phyloP scores from a whole-genome alignment of 2,888 invertebrate genomes.

The Julus scanicus region DNA sequence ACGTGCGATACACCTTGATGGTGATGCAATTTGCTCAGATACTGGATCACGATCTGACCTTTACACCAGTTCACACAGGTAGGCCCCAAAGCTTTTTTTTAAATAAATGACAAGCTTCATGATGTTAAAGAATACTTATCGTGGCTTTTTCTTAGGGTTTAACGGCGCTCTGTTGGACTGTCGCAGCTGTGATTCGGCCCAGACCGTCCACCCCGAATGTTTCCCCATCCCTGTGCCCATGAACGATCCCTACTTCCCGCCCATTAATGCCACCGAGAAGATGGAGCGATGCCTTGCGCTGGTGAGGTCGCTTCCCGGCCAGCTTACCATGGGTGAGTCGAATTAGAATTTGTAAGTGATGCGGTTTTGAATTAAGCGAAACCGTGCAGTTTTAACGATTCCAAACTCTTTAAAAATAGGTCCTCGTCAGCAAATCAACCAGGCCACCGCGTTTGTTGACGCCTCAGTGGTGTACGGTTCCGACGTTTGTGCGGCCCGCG shows the following conservation, averaged over 20 bases:
- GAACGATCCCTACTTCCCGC: conserved; percentile 88
- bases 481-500: not conserved
- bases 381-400: not conserved
- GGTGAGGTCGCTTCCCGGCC: conserved; percentile 92
- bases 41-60: conserved; percentile 92
- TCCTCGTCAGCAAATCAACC: conserved; percentile 55
- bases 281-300: conserved; percentile 90
- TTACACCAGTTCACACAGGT: conserved; percentile 81
- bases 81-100: conserved; percentile 46
- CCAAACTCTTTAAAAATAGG: not conserved
- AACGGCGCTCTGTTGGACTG: conserved; percentile 91
- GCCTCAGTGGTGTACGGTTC: conserved; percentile 47
- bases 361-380: too few species aligned
- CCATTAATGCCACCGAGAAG: conserved; percentile 83
- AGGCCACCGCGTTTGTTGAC: conserved; percentile 53
- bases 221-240: conserved; percentile 90
- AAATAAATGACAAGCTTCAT: not conserved
- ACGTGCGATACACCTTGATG: conserved; percentile 88
- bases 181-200: conserved; percentile 85
- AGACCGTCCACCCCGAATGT: conserved; percentile 92
- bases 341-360: conserved; percentile 64
- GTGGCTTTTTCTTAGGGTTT: conserved; percentile 73
- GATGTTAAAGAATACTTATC: too few species aligned
- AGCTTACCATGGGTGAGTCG: conserved; percentile 79
- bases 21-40: conserved; percentile 96